Conservation (phyloP, 2,113 vertebrate species). For the Zapus hudsonius region DNA sequence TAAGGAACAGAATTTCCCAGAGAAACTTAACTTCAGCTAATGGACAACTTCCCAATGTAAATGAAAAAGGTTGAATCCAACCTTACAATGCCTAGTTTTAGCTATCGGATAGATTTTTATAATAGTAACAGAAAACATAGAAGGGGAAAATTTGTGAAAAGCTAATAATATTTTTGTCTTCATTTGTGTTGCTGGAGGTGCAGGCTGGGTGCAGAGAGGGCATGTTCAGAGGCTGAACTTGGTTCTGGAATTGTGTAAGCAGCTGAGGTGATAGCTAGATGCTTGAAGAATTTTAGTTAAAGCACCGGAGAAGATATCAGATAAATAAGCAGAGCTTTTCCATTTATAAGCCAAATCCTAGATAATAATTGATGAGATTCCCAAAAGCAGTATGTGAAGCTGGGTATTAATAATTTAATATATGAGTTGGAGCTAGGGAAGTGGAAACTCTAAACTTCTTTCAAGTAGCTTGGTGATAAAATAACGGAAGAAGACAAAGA, state of each 20-base stretch:
- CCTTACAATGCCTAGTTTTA: background rate
- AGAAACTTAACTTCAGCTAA: background rate
- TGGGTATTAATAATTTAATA: slow-evolving; percentile 50
- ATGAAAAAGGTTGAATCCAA: background rate
- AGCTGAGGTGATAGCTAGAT: background rate
- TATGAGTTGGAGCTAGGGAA: background rate
- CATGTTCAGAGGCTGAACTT: background rate
- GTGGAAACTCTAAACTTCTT: slow-evolving; percentile 28
- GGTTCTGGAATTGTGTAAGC: background rate
- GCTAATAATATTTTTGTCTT: background rate
- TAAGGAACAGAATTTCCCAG: background rate
- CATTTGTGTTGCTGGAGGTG: background rate
- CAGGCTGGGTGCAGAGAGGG: fast-evolving
- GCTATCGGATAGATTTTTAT: background rate
- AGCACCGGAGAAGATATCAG: background rate
- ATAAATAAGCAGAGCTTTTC: slow-evolving; percentile 16
- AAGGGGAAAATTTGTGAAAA: background rate
- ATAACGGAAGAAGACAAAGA: background rate
- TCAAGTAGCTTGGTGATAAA: slow-evolving; percentile 45
- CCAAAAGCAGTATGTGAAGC: background rate
- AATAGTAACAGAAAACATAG: background rate
- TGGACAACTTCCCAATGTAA: background rate
- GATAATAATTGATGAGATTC: background rate
- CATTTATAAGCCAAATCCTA: background rate
- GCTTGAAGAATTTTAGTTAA: background rate